Conservation (phyloP, 2,888 invertebrate genomes). For the Tachina grossa region DNA sequence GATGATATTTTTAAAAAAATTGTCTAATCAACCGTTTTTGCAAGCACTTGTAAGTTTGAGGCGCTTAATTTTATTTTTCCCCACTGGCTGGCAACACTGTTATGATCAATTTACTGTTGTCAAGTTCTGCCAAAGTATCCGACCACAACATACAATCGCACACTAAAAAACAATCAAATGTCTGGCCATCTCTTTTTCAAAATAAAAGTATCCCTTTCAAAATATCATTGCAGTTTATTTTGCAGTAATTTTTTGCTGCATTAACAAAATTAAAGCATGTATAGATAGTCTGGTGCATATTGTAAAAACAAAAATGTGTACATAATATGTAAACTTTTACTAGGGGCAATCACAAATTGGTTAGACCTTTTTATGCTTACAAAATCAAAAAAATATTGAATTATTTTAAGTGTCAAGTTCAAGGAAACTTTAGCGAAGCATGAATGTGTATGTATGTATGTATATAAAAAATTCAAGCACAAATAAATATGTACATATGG, state of each 20-base stretch:
- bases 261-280: constrained; percentile 48
- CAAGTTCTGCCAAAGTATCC: neutral
- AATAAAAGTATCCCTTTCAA: constrained; percentile 72
- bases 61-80: neutral
- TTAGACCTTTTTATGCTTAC: constrained; percentile 20
- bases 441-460: neutral
- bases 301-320: constrained; percentile 5
- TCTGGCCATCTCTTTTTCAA: constrained; percentile 54
- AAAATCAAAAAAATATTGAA: constrained; percentile 54
- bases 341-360: constrained; percentile 61
- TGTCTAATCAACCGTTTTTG: neutral
- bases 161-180: neutral
- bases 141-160: neutral
- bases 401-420: constrained; percentile 79
- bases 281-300: constrained; percentile 34
- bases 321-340: constrained; percentile 41
- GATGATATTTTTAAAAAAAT: neutral
- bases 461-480: neutral
- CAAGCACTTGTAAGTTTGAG: neutral
- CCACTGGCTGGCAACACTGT: constrained; percentile 12
- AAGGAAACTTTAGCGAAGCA: constrained; percentile 75
- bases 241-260: constrained; percentile 60
- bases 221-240: constrained; percentile 63
- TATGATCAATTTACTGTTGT: constrained; percentile 1
- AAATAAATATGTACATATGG: neutral